phyloP scores from a whole-genome alignment of 2,113 vertebrate species.

The Hydropotes inermis region DNA sequence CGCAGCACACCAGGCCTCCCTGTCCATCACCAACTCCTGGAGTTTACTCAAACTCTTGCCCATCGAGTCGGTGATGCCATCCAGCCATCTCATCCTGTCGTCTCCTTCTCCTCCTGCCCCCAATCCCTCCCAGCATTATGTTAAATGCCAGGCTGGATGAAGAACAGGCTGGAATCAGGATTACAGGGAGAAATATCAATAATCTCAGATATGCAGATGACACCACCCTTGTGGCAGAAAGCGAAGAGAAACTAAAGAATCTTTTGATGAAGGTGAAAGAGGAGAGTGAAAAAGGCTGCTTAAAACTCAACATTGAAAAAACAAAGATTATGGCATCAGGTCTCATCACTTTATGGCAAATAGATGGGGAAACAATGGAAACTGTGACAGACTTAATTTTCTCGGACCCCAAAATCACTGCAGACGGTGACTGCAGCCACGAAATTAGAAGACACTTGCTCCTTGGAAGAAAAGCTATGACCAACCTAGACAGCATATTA shows the following conservation, averaged over 20 bases:
- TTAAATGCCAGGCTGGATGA: not conserved
- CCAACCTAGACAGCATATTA: not conserved
- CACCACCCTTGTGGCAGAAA: not conserved
- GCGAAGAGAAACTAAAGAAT: not conserved
- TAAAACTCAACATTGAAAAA: not conserved
- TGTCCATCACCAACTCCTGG: no score
- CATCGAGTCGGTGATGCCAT: no score
- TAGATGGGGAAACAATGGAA: not conserved
- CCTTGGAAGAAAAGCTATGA: not conserved
- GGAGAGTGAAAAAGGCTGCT: not conserved
- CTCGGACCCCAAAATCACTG: not conserved
- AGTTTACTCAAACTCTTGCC: no score
- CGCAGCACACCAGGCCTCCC: no score
- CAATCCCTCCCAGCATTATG: not conserved
- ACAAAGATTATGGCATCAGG: not conserved
- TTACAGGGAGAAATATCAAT: accelerated
- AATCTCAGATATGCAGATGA: not conserved
- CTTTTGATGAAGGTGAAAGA: not conserved
- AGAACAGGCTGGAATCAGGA: not conserved
- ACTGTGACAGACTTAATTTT: not conserved
- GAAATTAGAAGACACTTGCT: not conserved
- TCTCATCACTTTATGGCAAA: not conserved
- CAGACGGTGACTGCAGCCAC: not conserved
- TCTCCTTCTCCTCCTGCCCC: no score
- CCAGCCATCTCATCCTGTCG: no score